Conservation (phyloP, 2,888 invertebrate genomes). For the Melipona beecheii region DNA sequence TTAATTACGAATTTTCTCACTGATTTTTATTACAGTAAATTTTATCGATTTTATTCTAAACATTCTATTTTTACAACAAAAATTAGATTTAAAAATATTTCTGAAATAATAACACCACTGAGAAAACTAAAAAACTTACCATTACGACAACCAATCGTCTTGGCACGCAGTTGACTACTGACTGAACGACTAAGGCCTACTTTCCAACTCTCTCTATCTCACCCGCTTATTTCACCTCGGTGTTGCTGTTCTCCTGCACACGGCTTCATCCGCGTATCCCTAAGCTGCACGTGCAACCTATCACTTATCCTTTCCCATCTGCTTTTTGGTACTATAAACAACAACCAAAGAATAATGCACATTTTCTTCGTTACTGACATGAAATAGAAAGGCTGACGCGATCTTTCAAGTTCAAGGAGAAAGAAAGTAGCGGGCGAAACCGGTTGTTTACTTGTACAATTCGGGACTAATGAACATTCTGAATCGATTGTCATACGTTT, state of each 20-base stretch:
- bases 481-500: background rate
- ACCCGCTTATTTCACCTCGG: constrained; percentile 62
- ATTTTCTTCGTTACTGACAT: background rate
- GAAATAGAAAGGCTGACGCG: constrained; percentile 26
- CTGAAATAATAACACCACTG: constrained; percentile 17
- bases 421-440: constrained; percentile 66
- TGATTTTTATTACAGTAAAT: background rate
- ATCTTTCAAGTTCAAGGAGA: constrained; percentile 72
- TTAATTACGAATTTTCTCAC: constrained; percentile 8
- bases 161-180: constrained; percentile 81
- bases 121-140: constrained; percentile 77
- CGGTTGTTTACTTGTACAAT: background rate
- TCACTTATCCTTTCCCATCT: constrained; percentile 8
- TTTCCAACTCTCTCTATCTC: constrained; percentile 83
- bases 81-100: background rate
- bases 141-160: constrained; percentile 80
- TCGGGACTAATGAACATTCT: background rate
- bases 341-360: background rate
- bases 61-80: background rate
- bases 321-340: constrained; percentile 5
- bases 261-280: constrained; percentile 35
- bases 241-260: constrained; percentile 40
- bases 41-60: no score
- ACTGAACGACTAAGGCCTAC: constrained; percentile 82
- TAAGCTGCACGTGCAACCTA: constrained; percentile 1